Evolutionary conservation across 2,113 vertebrate genomes (phyloP).

Genomic region (Oreocharis arfaki): DNA sequence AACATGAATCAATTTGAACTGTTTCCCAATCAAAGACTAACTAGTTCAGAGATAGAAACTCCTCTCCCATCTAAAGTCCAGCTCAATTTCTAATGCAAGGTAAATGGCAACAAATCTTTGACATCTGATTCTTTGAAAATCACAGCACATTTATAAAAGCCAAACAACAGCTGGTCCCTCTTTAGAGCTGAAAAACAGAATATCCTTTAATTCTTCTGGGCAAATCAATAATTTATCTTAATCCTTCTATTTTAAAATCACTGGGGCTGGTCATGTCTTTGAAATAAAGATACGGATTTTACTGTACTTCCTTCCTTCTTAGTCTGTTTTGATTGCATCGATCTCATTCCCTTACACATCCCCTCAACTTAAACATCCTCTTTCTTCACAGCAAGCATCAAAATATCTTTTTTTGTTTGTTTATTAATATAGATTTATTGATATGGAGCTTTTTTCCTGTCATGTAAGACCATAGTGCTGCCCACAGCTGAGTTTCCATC

Average conservation of each 20-base stretch:
- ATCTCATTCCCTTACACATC: constrained; percentile 59
- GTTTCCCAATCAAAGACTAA: not conserved
- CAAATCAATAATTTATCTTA: constrained; percentile 6
- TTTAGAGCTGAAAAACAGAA: not conserved
- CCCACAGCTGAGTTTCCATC: not conserved
- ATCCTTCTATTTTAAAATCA: not conserved
- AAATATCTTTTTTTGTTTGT: not conserved
- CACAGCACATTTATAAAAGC: not conserved
- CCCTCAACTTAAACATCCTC: constrained; percentile 15
- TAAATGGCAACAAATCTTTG: not conserved
- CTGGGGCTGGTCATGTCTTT: not conserved
- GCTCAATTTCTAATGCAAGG: not conserved
- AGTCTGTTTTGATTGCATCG: constrained; percentile 19
- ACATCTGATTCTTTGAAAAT: not conserved
- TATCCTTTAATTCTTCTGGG: not conserved
- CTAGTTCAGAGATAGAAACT: not conserved
- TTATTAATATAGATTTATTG: not conserved
- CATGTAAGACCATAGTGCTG: not conserved
- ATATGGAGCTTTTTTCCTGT: not conserved
- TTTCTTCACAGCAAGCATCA: constrained; percentile 7
- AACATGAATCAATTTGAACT: not conserved
- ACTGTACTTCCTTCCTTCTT: constrained; percentile 42
- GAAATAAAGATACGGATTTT: not conserved
- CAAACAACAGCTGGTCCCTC: not conserved
- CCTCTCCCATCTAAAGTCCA: not conserved